Percentiles rank a stretch among this genome's conserved stretches.
Conservation (phyloP, 1,140 invertebrate species). For the Temnothorax curvispinosus region DNA sequence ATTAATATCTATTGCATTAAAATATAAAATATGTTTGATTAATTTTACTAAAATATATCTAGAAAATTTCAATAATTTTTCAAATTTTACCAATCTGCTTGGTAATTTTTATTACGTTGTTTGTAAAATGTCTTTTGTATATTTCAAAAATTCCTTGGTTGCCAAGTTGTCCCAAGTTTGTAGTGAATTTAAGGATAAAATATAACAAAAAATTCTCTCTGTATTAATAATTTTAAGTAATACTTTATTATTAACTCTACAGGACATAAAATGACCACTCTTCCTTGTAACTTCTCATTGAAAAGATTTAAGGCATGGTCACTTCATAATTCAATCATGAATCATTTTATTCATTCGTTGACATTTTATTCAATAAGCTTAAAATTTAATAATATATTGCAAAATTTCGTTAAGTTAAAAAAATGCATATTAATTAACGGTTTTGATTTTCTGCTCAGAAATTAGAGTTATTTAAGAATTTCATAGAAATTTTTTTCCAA, state of each 20-base stretch:
- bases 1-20: too few relatives aligned
- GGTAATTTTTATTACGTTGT: too few relatives aligned
- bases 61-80: too few relatives aligned
- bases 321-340: not conserved
- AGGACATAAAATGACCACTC: not conserved
- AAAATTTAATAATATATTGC: not conserved
- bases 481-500: not conserved
- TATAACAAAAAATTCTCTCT: too few relatives aligned
- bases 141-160: too few relatives aligned
- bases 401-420: slow-evolving; percentile 1
- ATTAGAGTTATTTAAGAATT: not conserved
- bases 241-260: not conserved
- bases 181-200: too few relatives aligned
- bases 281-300: not conserved
- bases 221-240: slow-evolving; percentile 11
- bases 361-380: not conserved
- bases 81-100: too few relatives aligned
- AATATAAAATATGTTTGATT: too few relatives aligned
- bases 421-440: not conserved
- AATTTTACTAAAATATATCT: too few relatives aligned
- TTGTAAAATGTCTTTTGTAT: too few relatives aligned
- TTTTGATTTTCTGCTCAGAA: not conserved
- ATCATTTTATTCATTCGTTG: not conserved
- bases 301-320: not conserved
- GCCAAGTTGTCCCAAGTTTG: too few relatives aligned